Evolutionary conservation across 2,888 invertebrate genomes (phyloP).

Genomic region (Phortica magna): DNA sequence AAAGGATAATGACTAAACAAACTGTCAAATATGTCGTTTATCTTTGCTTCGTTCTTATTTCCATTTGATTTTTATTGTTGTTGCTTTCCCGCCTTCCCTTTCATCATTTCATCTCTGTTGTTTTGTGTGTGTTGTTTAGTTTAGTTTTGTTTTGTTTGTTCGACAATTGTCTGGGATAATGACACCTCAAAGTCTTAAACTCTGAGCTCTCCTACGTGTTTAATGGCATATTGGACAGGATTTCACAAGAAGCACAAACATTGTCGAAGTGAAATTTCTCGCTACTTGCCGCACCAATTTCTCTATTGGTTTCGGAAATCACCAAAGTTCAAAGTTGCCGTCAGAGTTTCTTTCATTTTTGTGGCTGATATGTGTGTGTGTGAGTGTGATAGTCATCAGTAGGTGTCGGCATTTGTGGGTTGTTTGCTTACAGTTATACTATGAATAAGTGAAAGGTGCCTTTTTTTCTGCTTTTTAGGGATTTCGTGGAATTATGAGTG

Average conservation of each 20-base stretch:
- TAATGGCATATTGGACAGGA: constrained; percentile 25
- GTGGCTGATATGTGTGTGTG: background rate
- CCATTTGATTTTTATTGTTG: background rate
- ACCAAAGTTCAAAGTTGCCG: constrained; percentile 20
- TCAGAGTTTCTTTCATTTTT: background rate
- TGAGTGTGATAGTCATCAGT: background rate
- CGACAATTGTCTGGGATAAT: constrained; percentile 24
- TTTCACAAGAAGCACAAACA: constrained; percentile 24
- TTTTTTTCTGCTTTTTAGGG: background rate
- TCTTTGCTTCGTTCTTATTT: constrained; percentile 3
- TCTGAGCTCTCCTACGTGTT: constrained; percentile 28
- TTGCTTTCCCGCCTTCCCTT: background rate
- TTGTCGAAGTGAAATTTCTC: constrained; percentile 13
- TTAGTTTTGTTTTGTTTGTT: constrained; percentile 4
- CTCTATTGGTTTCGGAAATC: constrained; percentile 4
- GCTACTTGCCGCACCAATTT: background rate
- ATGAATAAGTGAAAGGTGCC: background rate
- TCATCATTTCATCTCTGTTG: constrained; percentile 45
- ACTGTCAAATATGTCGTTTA: constrained; percentile 54
- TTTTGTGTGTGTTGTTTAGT: background rate
- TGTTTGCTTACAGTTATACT: background rate
- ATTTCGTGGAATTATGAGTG: constrained; percentile 6
- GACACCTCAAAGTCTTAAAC: constrained; percentile 18
- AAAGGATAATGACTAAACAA: constrained; percentile 69
- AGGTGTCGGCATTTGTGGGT: constrained; percentile 10